Conservation (phyloP, 2,113 vertebrate species). For the Hyaena hyaena region DNA sequence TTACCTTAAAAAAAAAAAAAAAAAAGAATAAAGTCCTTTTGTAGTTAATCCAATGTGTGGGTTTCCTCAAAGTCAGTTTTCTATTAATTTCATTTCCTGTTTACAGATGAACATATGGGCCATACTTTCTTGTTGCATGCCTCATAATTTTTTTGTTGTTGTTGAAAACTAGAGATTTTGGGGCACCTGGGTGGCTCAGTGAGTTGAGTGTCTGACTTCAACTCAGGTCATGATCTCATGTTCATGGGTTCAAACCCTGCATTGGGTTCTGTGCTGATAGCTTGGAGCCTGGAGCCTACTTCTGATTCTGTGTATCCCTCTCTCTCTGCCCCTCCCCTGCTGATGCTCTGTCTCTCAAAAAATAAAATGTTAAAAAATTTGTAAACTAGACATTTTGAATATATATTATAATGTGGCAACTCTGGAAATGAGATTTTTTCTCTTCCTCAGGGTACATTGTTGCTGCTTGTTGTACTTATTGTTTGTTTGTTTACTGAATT, state of each 20-base stretch:
- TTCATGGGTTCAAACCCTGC: too few species aligned
- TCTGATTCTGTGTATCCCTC: too few species aligned
- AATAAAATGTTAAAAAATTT: neutral
- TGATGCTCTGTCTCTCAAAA: too few species aligned
- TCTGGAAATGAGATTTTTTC: neutral
- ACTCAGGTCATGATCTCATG: too few species aligned
- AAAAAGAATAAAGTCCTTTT: neutral
- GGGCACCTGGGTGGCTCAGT: too few species aligned
- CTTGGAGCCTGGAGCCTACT: too few species aligned
- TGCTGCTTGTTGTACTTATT: neutral
- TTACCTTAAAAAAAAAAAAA: neutral
- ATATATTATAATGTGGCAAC: neutral
- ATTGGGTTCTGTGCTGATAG: too few species aligned
- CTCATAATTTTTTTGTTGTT: neutral
- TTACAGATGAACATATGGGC: neutral
- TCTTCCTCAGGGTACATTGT: neutral
- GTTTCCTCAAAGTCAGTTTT: neutral
- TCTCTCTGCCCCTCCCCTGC: too few species aligned
- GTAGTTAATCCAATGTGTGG: neutral
- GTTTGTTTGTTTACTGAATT: neutral
- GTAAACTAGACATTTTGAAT: neutral
- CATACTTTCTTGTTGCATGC: neutral
- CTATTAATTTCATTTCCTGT: neutral
- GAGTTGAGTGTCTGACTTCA: too few species aligned
- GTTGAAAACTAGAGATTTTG: neutral